Evolutionary conservation across 2,888 invertebrate species (phyloP).

Genomic region (Trilocha varians): DNA sequence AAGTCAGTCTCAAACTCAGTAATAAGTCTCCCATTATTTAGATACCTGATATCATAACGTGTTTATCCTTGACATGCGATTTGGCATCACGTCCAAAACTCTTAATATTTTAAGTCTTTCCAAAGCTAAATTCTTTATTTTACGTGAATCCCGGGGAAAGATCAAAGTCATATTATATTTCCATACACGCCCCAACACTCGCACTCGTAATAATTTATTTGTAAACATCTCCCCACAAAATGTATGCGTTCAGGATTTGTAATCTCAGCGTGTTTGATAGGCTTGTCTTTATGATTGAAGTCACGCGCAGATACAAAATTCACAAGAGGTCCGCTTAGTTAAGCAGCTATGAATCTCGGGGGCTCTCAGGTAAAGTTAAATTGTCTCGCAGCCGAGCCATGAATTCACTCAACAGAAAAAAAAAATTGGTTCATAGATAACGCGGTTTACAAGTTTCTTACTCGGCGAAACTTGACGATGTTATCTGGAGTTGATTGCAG

Average conservation of each 20-base stretch:
- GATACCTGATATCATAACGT: no score
- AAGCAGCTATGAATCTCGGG: slow-evolving; percentile 2
- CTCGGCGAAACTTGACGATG: not conserved
- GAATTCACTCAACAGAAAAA: slow-evolving; percentile 3
- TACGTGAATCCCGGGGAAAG: no score
- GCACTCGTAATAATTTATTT: no score
- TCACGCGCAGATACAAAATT: not conserved
- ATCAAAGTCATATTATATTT: no score
- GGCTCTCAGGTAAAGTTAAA: slow-evolving; percentile 5
- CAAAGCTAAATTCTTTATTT: no score
- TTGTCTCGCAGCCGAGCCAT: slow-evolving; percentile 3
- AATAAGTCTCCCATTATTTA: no score
- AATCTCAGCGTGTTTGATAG: not conserved
- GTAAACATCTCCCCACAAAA: not conserved
- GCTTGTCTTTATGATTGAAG: not conserved
- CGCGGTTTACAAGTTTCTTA: not conserved
- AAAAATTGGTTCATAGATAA: slow-evolving; percentile 6
- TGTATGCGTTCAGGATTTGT: not conserved
- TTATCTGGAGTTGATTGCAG: not conserved
- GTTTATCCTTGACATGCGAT: no score
- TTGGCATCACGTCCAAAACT: no score
- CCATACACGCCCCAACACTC: no score
- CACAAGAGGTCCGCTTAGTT: not conserved
- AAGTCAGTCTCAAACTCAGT: no score
- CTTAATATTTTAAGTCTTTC: no score